Base-by-base conservation (phyloP, 1,140 invertebrate genomes). In the Drosophila sp. region DNA sequence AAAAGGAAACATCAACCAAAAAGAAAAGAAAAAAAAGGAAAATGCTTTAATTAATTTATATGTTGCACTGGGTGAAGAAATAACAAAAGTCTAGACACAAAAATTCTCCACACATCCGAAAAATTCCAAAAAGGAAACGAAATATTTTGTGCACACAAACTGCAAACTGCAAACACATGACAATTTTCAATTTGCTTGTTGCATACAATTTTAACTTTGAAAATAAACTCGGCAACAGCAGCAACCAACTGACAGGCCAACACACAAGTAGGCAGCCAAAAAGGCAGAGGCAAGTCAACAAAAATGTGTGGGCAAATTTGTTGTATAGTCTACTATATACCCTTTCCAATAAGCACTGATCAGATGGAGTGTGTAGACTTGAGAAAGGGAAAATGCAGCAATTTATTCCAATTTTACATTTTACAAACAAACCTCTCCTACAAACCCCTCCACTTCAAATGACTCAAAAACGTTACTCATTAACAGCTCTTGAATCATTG, bases 161-260 rank as follows among this genome's bases (percentile, higher is more conserved):
- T 33, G 68, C 63, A 79, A 74, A 80, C 63, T 79, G 79, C 69
- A 81, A 70, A 72, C 76, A 80, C 76, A 80, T 84, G 72, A 80
- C 80, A 84, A 70, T 72, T 72, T 47, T 38, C 60, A 67, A 80
- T 62, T 84, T 74, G 60, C 35, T 66, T 80, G 66, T 30, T 47
- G 73, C 71, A 72, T 60, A 70, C 71, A 33, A 58, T 72, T 84
- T 50, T 41, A 75, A 79, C 75, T 75, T 83, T 79, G 55, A 82
- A 82, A 79, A 81, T 81, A 81, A 73, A 81, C 79, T 81, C 25
- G 44, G 35, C 38, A 32, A 44, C 47, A 60, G 55, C 30, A 64
- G 29, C 29, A 68, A 25, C 35, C 11, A 38, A 38, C 35, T 40
- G 32, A 32, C 2, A 7, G 11, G 7, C 44, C 4, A 8, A 8